These are phyloP conservation scores for Hydrochoerus hydrochaeris DNA, from an alignment of 2,113 vertebrate species.

Conservation along the genomic window DNA sequence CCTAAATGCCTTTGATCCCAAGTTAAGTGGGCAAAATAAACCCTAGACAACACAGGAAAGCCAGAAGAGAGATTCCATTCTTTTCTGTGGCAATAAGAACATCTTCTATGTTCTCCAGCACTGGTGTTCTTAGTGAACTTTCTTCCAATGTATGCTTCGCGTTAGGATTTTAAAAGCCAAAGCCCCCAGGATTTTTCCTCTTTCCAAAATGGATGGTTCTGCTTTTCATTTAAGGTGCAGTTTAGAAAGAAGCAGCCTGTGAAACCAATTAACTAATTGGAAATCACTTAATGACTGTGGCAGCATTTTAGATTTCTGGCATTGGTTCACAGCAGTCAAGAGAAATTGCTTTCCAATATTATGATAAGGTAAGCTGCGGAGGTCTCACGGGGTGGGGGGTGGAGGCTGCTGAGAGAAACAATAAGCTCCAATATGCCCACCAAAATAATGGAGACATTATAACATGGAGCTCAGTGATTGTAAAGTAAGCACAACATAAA, in stretches of 20 bases:
- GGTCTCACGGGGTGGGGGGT: slow-evolving; percentile 45
- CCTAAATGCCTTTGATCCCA: background rate
- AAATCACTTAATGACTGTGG: slow-evolving; percentile 81
- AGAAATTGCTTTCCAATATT: slow-evolving; percentile 83
- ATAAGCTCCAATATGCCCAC: slow-evolving; percentile 66
- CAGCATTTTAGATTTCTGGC: slow-evolving; percentile 76
- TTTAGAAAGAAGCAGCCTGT: slow-evolving; percentile 77
- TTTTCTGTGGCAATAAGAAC: background rate
- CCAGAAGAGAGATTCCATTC: background rate
- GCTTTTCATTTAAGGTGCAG: slow-evolving; percentile 79
- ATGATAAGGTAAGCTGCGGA: slow-evolving; percentile 77
- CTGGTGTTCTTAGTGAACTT: background rate
- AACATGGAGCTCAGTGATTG: slow-evolving; percentile 41
- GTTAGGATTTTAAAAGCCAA: slow-evolving; percentile 52
- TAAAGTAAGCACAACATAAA: slow-evolving; percentile 67
- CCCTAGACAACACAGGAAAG: background rate
- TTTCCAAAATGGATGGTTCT: slow-evolving; percentile 73
- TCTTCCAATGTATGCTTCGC: background rate
- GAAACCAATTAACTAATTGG: slow-evolving; percentile 83
- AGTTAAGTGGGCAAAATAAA: background rate
- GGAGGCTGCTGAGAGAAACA: slow-evolving; percentile 68
- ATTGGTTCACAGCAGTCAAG: slow-evolving; percentile 76
- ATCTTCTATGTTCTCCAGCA: background rate
- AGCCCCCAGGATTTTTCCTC: slow-evolving; percentile 43
- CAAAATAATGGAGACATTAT: slow-evolving; percentile 69